Evolutionary conservation across 1,140 invertebrate species (phyloP).

Genomic region (Telenomus remus): DNA sequence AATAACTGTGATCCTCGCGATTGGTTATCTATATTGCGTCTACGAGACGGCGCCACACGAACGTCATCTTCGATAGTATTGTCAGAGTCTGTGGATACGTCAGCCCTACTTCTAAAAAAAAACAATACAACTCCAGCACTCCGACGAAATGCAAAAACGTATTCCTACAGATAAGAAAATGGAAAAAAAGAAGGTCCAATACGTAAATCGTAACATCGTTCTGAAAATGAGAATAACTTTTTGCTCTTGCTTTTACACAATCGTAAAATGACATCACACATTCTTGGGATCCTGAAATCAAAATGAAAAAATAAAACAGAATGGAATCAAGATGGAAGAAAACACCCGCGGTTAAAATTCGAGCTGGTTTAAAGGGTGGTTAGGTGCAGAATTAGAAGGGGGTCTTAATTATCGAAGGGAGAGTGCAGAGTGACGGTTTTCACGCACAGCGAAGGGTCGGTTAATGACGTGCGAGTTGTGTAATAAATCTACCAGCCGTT

Average conservation of each 20-base stretch:
- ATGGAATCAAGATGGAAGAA: too few species aligned
- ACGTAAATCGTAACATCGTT: slow-evolving; percentile 24
- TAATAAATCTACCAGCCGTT: slow-evolving; percentile 37
- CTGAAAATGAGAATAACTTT: slow-evolving; percentile 6
- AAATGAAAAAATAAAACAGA: too few species aligned
- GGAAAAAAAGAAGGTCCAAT: slow-evolving; percentile 18
- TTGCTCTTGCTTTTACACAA: too few species aligned
- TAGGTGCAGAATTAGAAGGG: not conserved
- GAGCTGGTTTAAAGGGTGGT: too few species aligned
- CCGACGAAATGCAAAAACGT: slow-evolving; percentile 47
- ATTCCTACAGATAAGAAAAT: slow-evolving; percentile 18
- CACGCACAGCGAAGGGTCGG: slow-evolving; percentile 9
- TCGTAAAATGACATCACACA: too few species aligned
- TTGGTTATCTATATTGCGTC: slow-evolving; percentile 27
- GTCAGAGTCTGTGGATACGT: slow-evolving; percentile 59
- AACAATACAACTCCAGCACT: slow-evolving; percentile 57
- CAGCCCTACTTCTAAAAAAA: slow-evolving; percentile 43
- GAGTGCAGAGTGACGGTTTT: slow-evolving; percentile 13
- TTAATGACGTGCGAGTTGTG: slow-evolving; percentile 23
- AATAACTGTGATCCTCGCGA: slow-evolving; percentile 15
- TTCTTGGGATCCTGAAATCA: too few species aligned
- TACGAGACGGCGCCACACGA: slow-evolving; percentile 46
- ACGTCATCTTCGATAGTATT: slow-evolving; percentile 57
- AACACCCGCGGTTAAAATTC: too few species aligned
- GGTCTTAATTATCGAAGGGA: slow-evolving; percentile 22